phyloP scores from a whole-genome alignment of 2,888 invertebrate genomes.

The Tinea semifulvella region DNA sequence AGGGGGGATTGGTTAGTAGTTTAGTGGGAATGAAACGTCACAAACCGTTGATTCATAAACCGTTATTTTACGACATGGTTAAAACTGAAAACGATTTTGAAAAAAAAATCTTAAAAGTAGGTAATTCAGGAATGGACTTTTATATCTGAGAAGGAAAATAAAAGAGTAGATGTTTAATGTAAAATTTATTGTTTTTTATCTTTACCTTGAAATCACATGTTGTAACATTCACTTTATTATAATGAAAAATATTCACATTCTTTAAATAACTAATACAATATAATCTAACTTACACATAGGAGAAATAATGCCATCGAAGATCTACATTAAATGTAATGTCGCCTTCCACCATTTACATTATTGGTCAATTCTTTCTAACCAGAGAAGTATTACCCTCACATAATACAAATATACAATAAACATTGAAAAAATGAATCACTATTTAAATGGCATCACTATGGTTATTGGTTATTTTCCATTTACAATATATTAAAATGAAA shows the following conservation, averaged over 20 bases:
- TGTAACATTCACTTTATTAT: slow-evolving; percentile 70
- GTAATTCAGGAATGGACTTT: too few species aligned
- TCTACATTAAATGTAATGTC: slow-evolving; percentile 35
- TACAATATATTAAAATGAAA: not conserved
- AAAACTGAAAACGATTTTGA: too few species aligned
- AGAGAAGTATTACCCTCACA: slow-evolving; percentile 42
- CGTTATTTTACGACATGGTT: too few species aligned
- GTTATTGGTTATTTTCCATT: slow-evolving; percentile 27
- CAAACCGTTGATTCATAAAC: too few species aligned
- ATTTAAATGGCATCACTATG: slow-evolving; percentile 66
- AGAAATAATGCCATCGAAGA: slow-evolving; percentile 64
- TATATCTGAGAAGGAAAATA: too few species aligned
- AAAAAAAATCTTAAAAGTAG: too few species aligned
- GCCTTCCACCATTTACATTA: slow-evolving; percentile 44
- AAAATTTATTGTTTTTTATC: slow-evolving; percentile 70
- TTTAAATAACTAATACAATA: slow-evolving; percentile 69
- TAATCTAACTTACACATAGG: slow-evolving; percentile 63
- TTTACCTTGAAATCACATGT: slow-evolving; percentile 70
- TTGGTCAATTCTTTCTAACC: slow-evolving; percentile 59
- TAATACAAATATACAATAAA: slow-evolving; percentile 62
- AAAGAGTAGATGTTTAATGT: slow-evolving; percentile 37
- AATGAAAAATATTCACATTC: slow-evolving; percentile 74
- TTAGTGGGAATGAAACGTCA: too few species aligned
- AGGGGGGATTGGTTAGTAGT: too few species aligned
- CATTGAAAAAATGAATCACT: slow-evolving; percentile 48